Evolutionary conservation across 92 coral and sea anemone species (phyloP).

Genomic region (Umimayanthus kanabou): DNA sequence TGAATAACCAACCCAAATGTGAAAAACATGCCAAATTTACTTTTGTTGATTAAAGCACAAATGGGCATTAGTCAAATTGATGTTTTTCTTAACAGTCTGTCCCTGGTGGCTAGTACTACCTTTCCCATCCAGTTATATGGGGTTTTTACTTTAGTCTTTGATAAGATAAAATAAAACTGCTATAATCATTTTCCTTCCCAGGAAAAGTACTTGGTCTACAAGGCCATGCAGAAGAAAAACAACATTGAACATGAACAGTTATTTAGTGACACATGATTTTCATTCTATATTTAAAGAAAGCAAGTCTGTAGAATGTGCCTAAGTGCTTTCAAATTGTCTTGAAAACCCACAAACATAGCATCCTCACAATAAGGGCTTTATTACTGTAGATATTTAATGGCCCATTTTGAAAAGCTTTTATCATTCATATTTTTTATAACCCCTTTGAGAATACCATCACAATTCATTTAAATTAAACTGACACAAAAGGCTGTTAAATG

Average conservation of each 20-base stretch:
- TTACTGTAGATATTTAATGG: neutral
- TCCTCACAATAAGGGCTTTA: neutral
- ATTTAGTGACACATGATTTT: neutral
- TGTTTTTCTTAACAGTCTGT: no score
- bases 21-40: neutral
- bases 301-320: neutral
- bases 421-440: conserved; percentile 1
- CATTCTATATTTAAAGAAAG: no score
- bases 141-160: neutral
- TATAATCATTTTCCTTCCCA: neutral
- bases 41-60: no score
- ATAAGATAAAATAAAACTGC: neutral
- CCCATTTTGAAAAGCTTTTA: neutral
- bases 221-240: no score
- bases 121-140: neutral
- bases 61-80: no score
- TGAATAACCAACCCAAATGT: neutral
- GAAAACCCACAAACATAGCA: neutral
- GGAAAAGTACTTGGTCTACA: no score
- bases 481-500: neutral
- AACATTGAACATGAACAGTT: neutral
- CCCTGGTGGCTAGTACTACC: no score
- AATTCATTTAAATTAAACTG: neutral
- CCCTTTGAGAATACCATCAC: conserved; percentile 19
- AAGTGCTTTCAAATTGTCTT: neutral